Percentiles rank a stretch among this genome's conserved stretches.
These are phyloP conservation scores for Ochotona princeps DNA, from an alignment of 2,113 vertebrate genomes.

Conservation along the genomic window DNA sequence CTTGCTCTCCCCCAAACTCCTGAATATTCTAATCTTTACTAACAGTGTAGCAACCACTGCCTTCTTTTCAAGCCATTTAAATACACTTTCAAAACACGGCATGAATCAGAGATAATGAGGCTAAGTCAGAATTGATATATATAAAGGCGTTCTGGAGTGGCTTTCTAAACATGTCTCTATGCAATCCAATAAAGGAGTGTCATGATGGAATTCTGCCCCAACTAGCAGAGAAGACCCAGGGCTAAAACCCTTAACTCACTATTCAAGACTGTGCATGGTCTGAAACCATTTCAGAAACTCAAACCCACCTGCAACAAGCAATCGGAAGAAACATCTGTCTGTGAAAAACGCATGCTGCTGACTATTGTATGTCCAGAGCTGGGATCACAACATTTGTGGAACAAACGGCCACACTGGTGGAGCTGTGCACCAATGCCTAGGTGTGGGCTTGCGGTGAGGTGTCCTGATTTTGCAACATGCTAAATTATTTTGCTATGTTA, in stretches of 20 bases:
- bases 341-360: background rate
- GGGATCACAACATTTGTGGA: background rate
- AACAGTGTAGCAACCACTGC: background rate
- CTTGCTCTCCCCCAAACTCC: background rate
- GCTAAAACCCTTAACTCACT: background rate
- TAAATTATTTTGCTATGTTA: background rate
- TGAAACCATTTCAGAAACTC: background rate
- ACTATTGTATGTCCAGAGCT: background rate
- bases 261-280: background rate
- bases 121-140: background rate
- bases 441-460: background rate
- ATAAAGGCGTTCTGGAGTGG: background rate
- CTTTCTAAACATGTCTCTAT: background rate
- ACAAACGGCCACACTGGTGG: background rate
- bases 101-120: background rate
- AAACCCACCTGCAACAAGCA: background rate
- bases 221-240: background rate
- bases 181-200: background rate
- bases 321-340: background rate
- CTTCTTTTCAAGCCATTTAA: background rate
- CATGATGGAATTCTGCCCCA: background rate
- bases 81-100: background rate
- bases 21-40: background rate
- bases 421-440: too few relatives aligned
- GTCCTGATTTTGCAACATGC: background rate